Base-by-base conservation (phyloP, 2,888 invertebrate genomes). In the Resseliella maxima region DNA sequence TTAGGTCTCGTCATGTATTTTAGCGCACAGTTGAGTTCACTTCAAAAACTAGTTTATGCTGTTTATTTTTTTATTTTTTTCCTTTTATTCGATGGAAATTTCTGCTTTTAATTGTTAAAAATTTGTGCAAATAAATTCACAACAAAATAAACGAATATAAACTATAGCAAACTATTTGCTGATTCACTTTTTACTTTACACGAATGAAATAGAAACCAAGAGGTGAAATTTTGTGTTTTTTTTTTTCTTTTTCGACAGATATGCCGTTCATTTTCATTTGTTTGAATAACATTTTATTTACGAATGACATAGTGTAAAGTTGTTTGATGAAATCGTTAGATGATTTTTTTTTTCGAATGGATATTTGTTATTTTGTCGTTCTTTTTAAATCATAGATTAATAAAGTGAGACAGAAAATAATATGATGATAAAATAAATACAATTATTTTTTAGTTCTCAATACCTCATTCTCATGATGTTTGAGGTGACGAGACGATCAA, bases 381-480 rank as follows among this genome's bases (percentile, higher is more conserved):
- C 18, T 5, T 24, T 24, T 59, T 12, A 59, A 59, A 15, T 15
- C 31, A 72, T 15, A 31, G 72, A 31, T 35, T 31, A 0, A 15
- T 15, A 35, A 18, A 35, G 31, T 35, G 24, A 2, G 59, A 3
- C 3, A 6, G 50, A 21, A 10, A 21, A 50, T 21, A 3, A 50
- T 50, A 50, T 50, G 50, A 2, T 18, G 21, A 50, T 50, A 50
- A 50, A 50, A 18, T 2, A 59, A 59, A 59, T 27, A 59, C 59
- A 59, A 59, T 72, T 31, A n/a, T 72, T 50, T 50, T 50, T 8
- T 50, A 72, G 72, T 31, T 31, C 72, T 31, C 72, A 72, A 72
- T 72, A 72, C 72, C 72, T 72, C 72, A 72, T 72, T 72, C 72
- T 72, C 72, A 72, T 31, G 15, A 31, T 72, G 72, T 31, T 72